Evolutionary conservation across 2,888 invertebrate genomes (phyloP), one percentile per base, ranked within the genome.

Genomic region (Sceliomorpha sp.): DNA sequence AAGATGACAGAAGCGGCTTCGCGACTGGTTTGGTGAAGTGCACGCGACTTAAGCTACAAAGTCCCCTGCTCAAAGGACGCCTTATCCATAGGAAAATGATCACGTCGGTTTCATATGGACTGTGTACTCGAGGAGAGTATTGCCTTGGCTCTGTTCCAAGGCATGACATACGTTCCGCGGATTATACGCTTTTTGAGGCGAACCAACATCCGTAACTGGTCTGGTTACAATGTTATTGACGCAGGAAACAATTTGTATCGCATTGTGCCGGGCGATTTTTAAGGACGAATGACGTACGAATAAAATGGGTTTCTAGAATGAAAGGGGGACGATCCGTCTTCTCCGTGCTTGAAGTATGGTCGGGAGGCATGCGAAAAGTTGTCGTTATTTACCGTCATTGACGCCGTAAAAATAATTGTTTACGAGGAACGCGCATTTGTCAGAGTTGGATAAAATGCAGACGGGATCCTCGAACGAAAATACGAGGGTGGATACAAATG

Each of bases 31-130:
- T 48, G 13, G 12, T 39, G 48, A 31, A 42, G 40, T 37, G 47
- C 45, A 50, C 32, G 48, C 17, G 40, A 50, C 51, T 62, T 39
- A 56, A 56, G 59, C 48, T 59, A 66, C 53, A 59, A 59, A 66
- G 66, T 51, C 15, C 29, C 59, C 53, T 47, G 47, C 44, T 69
- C 62, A 69, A 66, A 71, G 60, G 64, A 64, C 37, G 59, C 64
- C 51, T 69, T 64, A 72, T 69, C 68, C 64, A 69, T 56, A 69
- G 62, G 55, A 62, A 72, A 72, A 58, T 59, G 66, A 69, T 69
- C 62, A 42, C 47, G 50, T 42, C 55, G 47, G 60, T 51, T 59
- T 56, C 63, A 45, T 58, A 55, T 55, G 55, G 39, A 59, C 37
- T 53, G 53, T 66, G 47, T 51, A 66, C 53, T 59, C 40, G 42